These are phyloP conservation scores for Ormia ochracea DNA, from an alignment of 2,888 invertebrate species.

Conservation along the genomic window DNA sequence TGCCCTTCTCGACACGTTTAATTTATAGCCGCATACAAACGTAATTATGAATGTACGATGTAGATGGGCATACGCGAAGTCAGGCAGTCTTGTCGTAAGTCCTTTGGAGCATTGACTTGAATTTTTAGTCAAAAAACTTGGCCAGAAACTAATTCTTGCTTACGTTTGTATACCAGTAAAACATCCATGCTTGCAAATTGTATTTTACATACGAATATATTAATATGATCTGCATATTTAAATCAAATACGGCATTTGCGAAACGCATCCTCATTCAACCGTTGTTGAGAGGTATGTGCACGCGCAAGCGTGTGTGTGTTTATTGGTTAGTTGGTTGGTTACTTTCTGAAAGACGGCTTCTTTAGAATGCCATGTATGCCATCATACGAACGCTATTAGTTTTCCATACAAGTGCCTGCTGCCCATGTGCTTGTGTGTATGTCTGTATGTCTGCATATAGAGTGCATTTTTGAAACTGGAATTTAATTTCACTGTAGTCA, in stretches of 20 bases:
- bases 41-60: conserved; percentile 21
- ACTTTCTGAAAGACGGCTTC: conserved; percentile 43
- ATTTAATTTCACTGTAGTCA: conserved; percentile 51
- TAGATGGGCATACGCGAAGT: conserved; percentile 57
- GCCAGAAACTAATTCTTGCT: conserved; percentile 29
- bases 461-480: conserved; percentile 14
- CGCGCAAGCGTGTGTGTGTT: no score
- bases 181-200: conserved; percentile 45
- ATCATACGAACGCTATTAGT: conserved; percentile 21
- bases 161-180: conserved; percentile 17
- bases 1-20: conserved; percentile 69
- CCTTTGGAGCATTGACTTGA: conserved; percentile 29
- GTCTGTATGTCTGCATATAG: no score
- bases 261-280: conserved; percentile 42
- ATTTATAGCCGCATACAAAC: conserved; percentile 69
- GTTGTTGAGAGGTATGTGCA: conserved; percentile 2
- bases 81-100: conserved; percentile 31
- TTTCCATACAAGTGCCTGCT: no score
- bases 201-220: conserved; percentile 51
- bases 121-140: conserved; percentile 32
- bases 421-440: no score
- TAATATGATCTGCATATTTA: conserved; percentile 66
- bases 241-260: conserved; percentile 66
- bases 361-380: conserved; percentile 29
- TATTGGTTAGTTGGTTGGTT: conserved; percentile 30